Evolutionary conservation across 2,888 invertebrate species (phyloP).

Genomic region (Tineola bisselliella): DNA sequence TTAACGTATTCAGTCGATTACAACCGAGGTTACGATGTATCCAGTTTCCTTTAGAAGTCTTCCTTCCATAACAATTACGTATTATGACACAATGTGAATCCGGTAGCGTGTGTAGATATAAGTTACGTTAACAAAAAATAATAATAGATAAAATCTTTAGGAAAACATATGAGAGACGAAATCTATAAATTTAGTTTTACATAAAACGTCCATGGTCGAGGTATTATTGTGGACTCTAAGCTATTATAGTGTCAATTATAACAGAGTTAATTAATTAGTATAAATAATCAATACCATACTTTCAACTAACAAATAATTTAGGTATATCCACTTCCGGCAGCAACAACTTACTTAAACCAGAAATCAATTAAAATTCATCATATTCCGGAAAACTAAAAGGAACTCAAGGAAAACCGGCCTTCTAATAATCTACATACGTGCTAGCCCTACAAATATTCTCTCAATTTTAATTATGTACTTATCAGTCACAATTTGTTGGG

Average conservation of each 20-base stretch:
- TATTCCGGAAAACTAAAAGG: neutral
- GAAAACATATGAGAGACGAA: no score
- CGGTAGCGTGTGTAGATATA: neutral
- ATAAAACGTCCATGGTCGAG: no score
- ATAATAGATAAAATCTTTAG: neutral
- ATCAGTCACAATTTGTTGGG: no score
- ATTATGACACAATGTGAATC: neutral
- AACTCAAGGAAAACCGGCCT: neutral
- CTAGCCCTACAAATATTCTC: no score
- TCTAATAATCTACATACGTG: neutral
- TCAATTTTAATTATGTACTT: no score
- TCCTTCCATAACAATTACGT: conserved; percentile 4
- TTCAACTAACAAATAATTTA: no score
- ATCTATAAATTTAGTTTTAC: no score
- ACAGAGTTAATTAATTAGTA: no score
- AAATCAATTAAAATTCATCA: neutral
- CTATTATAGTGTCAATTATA: no score
- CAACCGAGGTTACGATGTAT: neutral
- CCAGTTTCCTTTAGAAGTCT: neutral
- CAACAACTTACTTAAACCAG: neutral
- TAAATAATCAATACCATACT: no score
- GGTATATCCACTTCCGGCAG: no score
- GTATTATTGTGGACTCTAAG: no score
- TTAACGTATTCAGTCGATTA: neutral
- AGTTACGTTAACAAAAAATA: neutral